Evolutionary conservation across 2,797 vertebrate species (phyloP).

Genomic region (Eulemur rubriventer): DNA sequence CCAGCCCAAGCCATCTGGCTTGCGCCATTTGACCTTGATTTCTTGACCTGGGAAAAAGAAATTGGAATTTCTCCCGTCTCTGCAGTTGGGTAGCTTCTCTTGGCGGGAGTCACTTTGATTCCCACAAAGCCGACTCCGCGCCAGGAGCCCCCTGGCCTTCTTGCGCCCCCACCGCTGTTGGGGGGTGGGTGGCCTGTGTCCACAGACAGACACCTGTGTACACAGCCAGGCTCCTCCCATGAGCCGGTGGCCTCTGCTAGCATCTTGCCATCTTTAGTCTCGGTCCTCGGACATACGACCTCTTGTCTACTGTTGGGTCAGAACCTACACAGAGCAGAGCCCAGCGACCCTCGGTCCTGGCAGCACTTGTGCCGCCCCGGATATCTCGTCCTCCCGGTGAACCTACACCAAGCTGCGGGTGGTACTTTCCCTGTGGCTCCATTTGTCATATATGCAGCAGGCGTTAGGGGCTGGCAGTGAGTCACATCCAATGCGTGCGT

Average conservation of each 20-base stretch:
- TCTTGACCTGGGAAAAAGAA: background rate
- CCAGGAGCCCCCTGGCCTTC: background rate
- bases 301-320: accelerated
- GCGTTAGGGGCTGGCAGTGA: accelerated
- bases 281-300: accelerated
- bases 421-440: accelerated
- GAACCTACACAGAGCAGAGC: accelerated
- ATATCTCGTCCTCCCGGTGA: too few relatives aligned
- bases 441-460: accelerated
- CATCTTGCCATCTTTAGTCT: too few relatives aligned
- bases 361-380: accelerated
- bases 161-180: accelerated
- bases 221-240: background rate
- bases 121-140: background rate
- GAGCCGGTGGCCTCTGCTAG: accelerated
- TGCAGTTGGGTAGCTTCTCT: background rate
- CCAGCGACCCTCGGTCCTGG: accelerated
- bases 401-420: accelerated
- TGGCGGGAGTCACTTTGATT: background rate
- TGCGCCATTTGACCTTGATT: background rate
- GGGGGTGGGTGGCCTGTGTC: accelerated
- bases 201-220: background rate
- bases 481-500: accelerated
- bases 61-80: background rate
- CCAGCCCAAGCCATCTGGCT: background rate